Evolutionary conservation across 2,888 invertebrate genomes (phyloP), one percentile per base, ranked within the genome.

Genomic region (Orchestes rusci): DNA sequence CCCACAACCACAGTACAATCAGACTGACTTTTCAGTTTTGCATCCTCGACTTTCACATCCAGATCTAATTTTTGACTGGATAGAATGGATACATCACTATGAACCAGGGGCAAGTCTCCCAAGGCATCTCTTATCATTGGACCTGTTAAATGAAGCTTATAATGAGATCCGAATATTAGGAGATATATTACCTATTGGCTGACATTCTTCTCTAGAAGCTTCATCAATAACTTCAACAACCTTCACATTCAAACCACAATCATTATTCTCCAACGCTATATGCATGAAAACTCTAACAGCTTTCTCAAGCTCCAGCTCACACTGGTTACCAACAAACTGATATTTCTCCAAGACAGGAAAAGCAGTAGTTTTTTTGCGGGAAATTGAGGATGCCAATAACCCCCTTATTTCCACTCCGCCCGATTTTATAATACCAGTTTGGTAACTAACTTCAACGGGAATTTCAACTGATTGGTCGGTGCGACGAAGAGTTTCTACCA

Each of bases 341-440:
- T 83, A 83, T 62, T 77, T 78, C 64, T 91, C 90, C 16, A 90
- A 66, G 0, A 86, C 79, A 2, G 90, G 88, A n/a, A 80, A 72
- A 8, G 80, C 80, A 17, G 83, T 75, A 13, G 79, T 78, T 48
- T 78, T 71, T 33, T 77, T 76, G 53, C 80, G 73, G 1, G 84
- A 75, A 29, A 91, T 87, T 0, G 83, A 75, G 43, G 80, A 84
- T 0, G 86, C 86, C 53, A 82, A 79, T 0, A 91, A 69, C 3
- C 88, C 89, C 39, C 79, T 74, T 4, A 91, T 70, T 67, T 85
- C 83, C 1, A 90, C 80, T 45, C 86, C 87, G 33, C 87, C 88
- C 42, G 82, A 76, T 51, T 79, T 74, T 36, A 59, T 56, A 2
- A 57, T 47, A 8, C 50, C 53, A 8, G 43, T 56, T 42, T 72